phyloP scores from a whole-genome alignment of 2,888 invertebrate species.

The Lingula anatina region DNA sequence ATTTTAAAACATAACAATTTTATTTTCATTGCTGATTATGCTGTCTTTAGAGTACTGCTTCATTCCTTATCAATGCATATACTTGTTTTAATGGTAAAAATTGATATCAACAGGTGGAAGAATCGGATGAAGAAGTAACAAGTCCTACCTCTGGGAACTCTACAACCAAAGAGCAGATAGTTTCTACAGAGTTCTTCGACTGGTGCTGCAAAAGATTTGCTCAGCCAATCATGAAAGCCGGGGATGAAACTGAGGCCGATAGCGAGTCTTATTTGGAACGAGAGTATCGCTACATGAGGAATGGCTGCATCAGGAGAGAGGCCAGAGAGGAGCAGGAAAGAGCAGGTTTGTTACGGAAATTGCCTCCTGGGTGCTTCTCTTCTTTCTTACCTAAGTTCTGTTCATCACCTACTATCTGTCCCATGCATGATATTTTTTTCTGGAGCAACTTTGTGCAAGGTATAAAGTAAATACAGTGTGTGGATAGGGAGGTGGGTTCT shows the following conservation, averaged over 20 bases:
- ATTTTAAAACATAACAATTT: too few species aligned
- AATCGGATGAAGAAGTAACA: constrained; percentile 13
- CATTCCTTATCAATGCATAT: too few species aligned
- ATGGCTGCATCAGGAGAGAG: constrained; percentile 65
- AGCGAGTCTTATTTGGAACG: constrained; percentile 35
- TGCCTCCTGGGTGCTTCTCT: neutral
- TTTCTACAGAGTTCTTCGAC: constrained; percentile 71
- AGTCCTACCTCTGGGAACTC: too few species aligned
- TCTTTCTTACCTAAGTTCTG: neutral
- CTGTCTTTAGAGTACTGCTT: too few species aligned
- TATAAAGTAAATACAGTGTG: too few species aligned
- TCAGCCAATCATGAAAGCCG: constrained; percentile 65
- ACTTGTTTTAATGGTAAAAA: too few species aligned
- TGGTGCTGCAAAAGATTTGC: constrained; percentile 82
- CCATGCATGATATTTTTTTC: too few species aligned
- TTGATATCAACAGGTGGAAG: constrained; percentile 24
- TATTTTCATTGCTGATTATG: too few species aligned
- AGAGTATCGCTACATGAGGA: constrained; percentile 59
- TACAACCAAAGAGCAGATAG: too few species aligned
- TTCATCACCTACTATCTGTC: neutral
- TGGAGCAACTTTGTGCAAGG: too few species aligned
- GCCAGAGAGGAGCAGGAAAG: constrained; percentile 62
- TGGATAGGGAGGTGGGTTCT: too few species aligned
- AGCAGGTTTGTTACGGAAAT: constrained; percentile 39
- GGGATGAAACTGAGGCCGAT: constrained; percentile 46